Evolutionary conservation across 2,113 vertebrate species (phyloP).

Genomic region (Acanthisitta chloris): DNA sequence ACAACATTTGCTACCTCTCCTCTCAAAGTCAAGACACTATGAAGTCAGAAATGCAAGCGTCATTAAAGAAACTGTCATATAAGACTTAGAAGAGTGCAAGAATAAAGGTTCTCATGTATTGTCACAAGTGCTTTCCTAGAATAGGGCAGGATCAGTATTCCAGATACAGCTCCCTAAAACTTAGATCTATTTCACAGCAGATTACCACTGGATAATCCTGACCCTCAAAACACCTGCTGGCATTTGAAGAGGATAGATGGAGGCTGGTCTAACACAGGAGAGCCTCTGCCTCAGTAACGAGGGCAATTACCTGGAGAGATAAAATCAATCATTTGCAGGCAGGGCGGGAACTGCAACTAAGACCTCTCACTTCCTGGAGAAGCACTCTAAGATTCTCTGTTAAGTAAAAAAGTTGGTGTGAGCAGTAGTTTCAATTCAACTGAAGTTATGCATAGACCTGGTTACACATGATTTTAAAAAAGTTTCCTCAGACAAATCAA

Average conservation of each 20-base stretch:
- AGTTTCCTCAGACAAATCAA: not conserved
- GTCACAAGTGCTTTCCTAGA: not conserved
- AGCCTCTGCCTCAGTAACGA: not conserved
- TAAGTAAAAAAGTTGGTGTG: not conserved
- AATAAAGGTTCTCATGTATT: not conserved
- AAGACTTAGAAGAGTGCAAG: not conserved
- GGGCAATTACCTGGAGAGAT: not conserved
- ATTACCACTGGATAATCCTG: not conserved
- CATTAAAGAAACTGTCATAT: not conserved
- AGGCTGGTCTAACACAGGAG: not conserved
- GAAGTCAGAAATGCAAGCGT: not conserved
- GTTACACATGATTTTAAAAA: not conserved
- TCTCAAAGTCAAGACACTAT: not conserved
- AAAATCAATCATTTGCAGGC: not conserved
- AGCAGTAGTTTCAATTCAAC: not conserved
- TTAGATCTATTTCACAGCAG: not conserved
- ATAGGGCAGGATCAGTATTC: not conserved
- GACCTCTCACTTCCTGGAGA: not conserved
- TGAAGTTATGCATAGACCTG: not conserved
- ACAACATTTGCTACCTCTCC: not conserved
- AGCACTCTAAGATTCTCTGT: not conserved
- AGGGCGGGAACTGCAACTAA: not conserved
- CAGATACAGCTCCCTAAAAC: not conserved
- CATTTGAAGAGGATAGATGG: not conserved
- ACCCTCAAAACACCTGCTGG: not conserved